Evolutionary conservation across 2,113 vertebrate genomes (phyloP).

Genomic region (Limanda limanda): DNA sequence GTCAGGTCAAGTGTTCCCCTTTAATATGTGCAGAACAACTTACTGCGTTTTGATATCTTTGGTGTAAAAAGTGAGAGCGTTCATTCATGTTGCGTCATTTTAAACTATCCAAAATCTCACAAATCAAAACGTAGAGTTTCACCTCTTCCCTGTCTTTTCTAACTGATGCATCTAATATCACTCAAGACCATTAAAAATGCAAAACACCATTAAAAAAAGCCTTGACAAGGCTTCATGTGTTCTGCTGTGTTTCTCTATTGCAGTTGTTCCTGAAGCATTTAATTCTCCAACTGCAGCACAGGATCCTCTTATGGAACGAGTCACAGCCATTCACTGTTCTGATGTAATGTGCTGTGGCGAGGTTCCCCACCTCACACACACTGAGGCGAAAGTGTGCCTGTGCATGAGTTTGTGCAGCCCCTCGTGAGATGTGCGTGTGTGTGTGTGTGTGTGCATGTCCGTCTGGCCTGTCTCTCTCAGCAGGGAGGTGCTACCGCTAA

Average conservation of each 20-base stretch:
- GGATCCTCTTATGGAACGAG: conserved; percentile 41
- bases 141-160: conserved; percentile 37
- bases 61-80: background rate
- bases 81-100: conserved; percentile 4
- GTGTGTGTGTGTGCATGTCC: conserved; percentile 14
- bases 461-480: conserved; percentile 38
- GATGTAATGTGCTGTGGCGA: conserved; percentile 69
- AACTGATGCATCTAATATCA: conserved; percentile 37
- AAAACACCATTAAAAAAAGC: conserved; percentile 38
- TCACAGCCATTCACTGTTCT: conserved; percentile 70
- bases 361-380: conserved; percentile 54
- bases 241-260: background rate
- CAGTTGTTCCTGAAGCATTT: conserved; percentile 58
- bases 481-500: conserved; percentile 61
- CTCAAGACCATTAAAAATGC: conserved; percentile 38
- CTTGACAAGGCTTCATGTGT: conserved; percentile 30
- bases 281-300: conserved; percentile 41
- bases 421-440: conserved; percentile 23
- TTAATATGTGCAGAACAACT: background rate
- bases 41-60: background rate
- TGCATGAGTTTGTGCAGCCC: conserved; percentile 8
- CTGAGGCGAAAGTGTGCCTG: conserved; percentile 23
- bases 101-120: background rate
- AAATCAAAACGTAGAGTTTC: background rate
- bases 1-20: too few species aligned